These are phyloP conservation scores for Sebastes trivittatus DNA, from an alignment of 2,797 vertebrate species.

Conservation along the genomic window DNA sequence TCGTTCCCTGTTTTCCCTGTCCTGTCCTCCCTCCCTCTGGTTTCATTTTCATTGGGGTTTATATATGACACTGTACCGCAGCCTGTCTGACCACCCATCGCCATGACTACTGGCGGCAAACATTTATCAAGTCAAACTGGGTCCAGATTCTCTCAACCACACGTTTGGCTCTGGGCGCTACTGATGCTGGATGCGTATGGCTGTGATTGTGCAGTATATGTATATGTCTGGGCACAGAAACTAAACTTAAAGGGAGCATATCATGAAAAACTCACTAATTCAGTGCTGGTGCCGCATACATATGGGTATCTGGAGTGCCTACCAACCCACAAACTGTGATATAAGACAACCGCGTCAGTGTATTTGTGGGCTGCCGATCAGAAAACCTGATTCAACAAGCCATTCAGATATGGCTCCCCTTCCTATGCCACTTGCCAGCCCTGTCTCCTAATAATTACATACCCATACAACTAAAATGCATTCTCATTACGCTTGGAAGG, in stretches of 20 bases:
- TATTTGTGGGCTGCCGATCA: too few species aligned
- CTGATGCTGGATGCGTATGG: conserved; percentile 37
- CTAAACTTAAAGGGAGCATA: conserved; percentile 5
- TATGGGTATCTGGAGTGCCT: too few species aligned
- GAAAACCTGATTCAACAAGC: too few species aligned
- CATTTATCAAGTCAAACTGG: conserved; percentile 75
- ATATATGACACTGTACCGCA: conserved; percentile 63
- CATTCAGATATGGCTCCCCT: too few species aligned
- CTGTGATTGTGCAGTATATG: conserved; percentile 14
- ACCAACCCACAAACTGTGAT: too few species aligned
- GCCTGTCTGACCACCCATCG: conserved; percentile 62
- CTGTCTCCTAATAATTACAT: fast-evolving
- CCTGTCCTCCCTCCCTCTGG: conserved; percentile 28
- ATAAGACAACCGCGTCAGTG: too few species aligned
- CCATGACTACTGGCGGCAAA: conserved; percentile 80
- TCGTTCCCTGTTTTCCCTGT: conserved; percentile 35
- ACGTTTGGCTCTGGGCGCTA: conserved; percentile 46
- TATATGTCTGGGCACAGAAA: background rate
- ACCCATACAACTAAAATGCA: too few species aligned
- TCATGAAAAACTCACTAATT: too few species aligned
- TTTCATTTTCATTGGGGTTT: conserved; percentile 56
- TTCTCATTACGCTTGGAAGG: too few species aligned
- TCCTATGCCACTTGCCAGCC: too few species aligned
- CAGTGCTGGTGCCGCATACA: too few species aligned
- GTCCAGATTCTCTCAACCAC: conserved; percentile 74